Evolutionary conservation across 2,113 vertebrate species (phyloP).

Genomic region (Megalops atlanticus): DNA sequence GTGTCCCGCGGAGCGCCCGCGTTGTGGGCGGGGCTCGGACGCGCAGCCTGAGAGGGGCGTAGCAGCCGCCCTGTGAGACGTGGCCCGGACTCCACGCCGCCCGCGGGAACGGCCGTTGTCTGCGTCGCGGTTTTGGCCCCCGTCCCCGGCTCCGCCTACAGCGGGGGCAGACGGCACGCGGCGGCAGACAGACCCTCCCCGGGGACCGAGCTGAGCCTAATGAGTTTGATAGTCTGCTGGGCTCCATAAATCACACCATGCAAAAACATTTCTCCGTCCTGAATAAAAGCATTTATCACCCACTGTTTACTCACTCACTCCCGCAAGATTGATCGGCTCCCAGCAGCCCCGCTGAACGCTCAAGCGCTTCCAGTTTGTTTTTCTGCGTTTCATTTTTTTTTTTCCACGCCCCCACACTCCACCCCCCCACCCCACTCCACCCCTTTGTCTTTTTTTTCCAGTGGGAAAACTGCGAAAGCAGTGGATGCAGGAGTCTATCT

Average conservation of each 20-base stretch:
- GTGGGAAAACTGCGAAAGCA: constrained; percentile 98
- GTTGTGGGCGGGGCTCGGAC: background rate
- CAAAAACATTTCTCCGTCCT: constrained; percentile 99
- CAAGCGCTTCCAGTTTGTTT: constrained; percentile 67
- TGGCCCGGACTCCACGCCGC: background rate
- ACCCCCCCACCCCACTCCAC: constrained; percentile 43
- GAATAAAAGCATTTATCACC: constrained; percentile 99
- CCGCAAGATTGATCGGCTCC: constrained; percentile 96
- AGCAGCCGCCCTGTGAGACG: background rate
- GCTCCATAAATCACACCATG: constrained; percentile 99
- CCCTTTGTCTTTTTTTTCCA: constrained; percentile 72
- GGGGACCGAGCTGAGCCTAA: constrained; percentile 93
- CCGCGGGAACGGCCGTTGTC: background rate
- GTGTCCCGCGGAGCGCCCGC: too few species aligned
- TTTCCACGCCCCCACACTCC: too few species aligned
- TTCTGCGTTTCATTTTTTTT: constrained; percentile 40
- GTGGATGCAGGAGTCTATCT: constrained; percentile 93
- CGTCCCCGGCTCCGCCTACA: constrained; percentile 53
- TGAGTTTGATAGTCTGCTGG: constrained; percentile 99
- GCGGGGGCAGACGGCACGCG: constrained; percentile 74
- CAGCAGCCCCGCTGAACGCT: constrained; percentile 81
- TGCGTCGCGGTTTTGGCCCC: background rate
- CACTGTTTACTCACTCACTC: constrained; percentile 98
- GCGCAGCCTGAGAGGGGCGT: background rate
- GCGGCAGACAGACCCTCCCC: constrained; percentile 84